A percentile compares a stretch with the other conserved stretches of the same genome.
Conservation (phyloP, 1,140 invertebrate species). For the Sinonovacula constricta region DNA sequence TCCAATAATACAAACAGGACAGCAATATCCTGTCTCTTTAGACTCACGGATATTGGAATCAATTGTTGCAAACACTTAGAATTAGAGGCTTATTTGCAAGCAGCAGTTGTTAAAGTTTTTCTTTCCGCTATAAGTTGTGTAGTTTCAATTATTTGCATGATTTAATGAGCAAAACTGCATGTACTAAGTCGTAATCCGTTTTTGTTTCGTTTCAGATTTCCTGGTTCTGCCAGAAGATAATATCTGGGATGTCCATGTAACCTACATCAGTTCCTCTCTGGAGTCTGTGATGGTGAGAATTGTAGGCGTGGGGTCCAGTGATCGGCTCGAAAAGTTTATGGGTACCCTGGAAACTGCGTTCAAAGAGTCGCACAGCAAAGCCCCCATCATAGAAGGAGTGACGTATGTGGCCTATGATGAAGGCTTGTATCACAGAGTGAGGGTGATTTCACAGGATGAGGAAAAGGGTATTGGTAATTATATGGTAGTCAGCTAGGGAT, state of each 20-base stretch:
- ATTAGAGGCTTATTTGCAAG: too few species aligned
- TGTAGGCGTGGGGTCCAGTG: conserved; percentile 54
- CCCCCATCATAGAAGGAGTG: conserved; percentile 15
- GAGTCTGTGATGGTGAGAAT: conserved; percentile 53
- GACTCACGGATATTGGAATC: too few species aligned
- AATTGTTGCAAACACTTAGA: too few species aligned
- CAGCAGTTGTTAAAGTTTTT: too few species aligned
- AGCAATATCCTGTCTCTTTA: too few species aligned
- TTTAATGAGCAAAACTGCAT: too few species aligned
- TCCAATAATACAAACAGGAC: too few species aligned
- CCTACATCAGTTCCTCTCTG: conserved; percentile 40
- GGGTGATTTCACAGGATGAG: conserved; percentile 30
- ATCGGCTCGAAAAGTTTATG: conserved; percentile 23
- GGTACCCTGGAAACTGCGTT: conserved; percentile 17
- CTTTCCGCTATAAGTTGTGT: too few species aligned
- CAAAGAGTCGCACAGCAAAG: not conserved
- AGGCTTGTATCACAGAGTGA: conserved; percentile 56
- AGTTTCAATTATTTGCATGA: too few species aligned
- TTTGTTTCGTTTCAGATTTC: conserved; percentile 45
- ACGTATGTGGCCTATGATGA: conserved; percentile 52
- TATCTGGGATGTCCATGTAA: conserved; percentile 56
- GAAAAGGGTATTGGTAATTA: conserved; percentile 37
- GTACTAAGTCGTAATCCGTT: too few species aligned
- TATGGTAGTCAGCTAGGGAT: too few species aligned
- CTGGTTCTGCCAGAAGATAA: conserved; percentile 51